Percentiles rank a stretch among this genome's conserved stretches.
These are phyloP conservation scores for Haemorhous mexicanus DNA, from an alignment of 2,113 vertebrate species.

Conservation along the genomic window DNA sequence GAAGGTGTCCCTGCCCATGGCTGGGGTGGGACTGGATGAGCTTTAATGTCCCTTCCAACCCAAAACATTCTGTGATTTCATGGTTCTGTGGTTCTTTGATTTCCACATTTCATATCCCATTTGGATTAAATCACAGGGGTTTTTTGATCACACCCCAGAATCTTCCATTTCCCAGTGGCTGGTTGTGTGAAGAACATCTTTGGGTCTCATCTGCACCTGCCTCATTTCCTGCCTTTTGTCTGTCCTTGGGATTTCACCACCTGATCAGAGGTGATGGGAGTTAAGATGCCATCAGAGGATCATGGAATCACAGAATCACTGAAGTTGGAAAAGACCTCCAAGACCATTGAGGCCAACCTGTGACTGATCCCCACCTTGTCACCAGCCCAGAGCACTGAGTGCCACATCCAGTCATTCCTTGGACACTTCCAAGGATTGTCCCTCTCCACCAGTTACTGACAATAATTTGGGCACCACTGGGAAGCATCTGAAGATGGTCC, in stretches of 20 bases:
- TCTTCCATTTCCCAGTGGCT: rapidly evolving
- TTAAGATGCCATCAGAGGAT: background rate
- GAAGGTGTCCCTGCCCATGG: background rate
- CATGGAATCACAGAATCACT: background rate
- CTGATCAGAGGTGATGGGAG: background rate
- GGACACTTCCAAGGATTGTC: background rate
- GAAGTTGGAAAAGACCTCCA: background rate
- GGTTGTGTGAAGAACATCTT: background rate
- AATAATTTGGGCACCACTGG: background rate
- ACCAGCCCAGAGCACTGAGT: background rate
- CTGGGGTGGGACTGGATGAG: rapidly evolving
- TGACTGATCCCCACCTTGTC: rapidly evolving
- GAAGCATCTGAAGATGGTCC: background rate
- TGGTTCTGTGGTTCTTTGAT: background rate
- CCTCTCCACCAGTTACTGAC: background rate
- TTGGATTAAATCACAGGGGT: rapidly evolving
- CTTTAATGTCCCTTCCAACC: background rate
- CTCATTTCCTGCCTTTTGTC: background rate
- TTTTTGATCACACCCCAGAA: background rate
- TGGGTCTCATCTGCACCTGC: rapidly evolving
- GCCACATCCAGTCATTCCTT: rapidly evolving
- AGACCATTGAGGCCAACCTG: rapidly evolving
- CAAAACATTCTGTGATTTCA: background rate
- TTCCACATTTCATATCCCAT: background rate
- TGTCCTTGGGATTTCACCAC: background rate